A percentile compares a stretch with the other conserved stretches of the same genome.
phyloP scores from a whole-genome alignment of 2,888 invertebrate genomes.

The Cheilosia scutellata region DNA sequence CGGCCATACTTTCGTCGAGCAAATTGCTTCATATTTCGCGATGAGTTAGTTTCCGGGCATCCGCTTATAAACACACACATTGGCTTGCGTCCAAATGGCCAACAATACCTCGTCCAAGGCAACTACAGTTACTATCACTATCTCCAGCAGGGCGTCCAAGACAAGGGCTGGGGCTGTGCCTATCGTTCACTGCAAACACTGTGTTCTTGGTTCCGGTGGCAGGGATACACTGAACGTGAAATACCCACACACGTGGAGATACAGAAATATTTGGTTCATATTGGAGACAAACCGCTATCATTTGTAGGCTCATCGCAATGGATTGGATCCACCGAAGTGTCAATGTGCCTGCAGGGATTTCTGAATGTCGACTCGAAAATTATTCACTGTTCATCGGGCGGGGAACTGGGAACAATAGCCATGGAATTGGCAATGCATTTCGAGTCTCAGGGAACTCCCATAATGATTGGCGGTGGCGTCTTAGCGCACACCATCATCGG shows the following conservation, averaged over 20 bases:
- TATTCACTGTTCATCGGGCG: constrained; percentile 93
- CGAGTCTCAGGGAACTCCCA: constrained; percentile 95
- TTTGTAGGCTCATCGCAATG: constrained; percentile 97
- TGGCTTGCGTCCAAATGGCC: constrained; percentile 84
- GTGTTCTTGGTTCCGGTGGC: constrained; percentile 96
- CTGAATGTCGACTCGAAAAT: constrained; percentile 92
- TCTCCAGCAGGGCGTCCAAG: constrained; percentile 96
- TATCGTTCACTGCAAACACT: constrained; percentile 98
- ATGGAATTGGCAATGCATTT: constrained; percentile 96
- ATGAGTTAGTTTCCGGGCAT: constrained; percentile 83
- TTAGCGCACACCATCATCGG: constrained; percentile 99
- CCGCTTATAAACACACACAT: constrained; percentile 91
- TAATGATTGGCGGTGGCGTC: constrained; percentile 99
- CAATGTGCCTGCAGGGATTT: constrained; percentile 94
- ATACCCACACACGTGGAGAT: constrained; percentile 94
- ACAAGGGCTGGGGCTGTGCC: constrained; percentile 99
- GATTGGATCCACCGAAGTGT: constrained; percentile 99
- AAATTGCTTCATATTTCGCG: constrained; percentile 87
- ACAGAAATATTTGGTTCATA: constrained; percentile 96
- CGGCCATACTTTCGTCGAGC: constrained; percentile 91
- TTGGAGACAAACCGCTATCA: constrained; percentile 94
- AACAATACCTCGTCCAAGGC: constrained; percentile 89
- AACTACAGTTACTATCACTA: constrained; percentile 98
- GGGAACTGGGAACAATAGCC: constrained; percentile 91
- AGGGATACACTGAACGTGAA: constrained; percentile 91